Evolutionary conservation across 2,113 vertebrate species (phyloP).

Genomic region (Gobio gobio): DNA sequence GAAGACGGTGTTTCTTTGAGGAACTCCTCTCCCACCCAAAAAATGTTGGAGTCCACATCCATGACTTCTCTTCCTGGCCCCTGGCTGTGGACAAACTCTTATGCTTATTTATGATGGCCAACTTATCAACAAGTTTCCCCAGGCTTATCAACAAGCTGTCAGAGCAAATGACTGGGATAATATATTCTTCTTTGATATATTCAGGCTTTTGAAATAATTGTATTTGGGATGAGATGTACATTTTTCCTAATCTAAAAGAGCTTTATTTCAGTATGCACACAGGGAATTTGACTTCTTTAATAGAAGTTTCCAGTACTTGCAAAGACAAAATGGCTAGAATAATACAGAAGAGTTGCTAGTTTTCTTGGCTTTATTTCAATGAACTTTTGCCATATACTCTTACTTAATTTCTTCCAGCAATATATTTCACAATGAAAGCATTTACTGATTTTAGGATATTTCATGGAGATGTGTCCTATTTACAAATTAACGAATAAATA

Average conservation of each 20-base stretch:
- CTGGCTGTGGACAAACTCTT: conserved; percentile 85
- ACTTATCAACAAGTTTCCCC: not conserved
- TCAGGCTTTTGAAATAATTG: not conserved
- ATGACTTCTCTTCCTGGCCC: conserved; percentile 84
- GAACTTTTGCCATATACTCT: not conserved
- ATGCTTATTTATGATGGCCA: conserved; percentile 79
- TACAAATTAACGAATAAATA: not conserved
- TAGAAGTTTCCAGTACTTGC: not conserved
- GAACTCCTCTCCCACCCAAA: conserved; percentile 78
- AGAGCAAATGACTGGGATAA: not conserved
- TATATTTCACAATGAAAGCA: not conserved
- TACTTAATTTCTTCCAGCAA: not conserved
- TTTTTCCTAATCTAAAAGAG: not conserved
- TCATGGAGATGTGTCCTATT: not conserved
- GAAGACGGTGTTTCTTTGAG: conserved; percentile 79
- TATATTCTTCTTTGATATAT: not conserved
- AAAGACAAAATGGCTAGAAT: not conserved
- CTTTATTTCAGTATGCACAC: not conserved
- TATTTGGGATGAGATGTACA: not conserved
- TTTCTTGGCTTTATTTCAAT: not conserved
- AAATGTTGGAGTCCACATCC: conserved; percentile 83
- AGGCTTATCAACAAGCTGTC: not conserved
- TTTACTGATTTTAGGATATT: not conserved
- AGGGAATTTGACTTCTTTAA: not conserved
- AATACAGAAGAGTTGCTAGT: not conserved